Evolutionary conservation across 2,113 vertebrate genomes (phyloP), one percentile per base, ranked within the genome.

Genomic region (Aegithalos caudatus): DNA sequence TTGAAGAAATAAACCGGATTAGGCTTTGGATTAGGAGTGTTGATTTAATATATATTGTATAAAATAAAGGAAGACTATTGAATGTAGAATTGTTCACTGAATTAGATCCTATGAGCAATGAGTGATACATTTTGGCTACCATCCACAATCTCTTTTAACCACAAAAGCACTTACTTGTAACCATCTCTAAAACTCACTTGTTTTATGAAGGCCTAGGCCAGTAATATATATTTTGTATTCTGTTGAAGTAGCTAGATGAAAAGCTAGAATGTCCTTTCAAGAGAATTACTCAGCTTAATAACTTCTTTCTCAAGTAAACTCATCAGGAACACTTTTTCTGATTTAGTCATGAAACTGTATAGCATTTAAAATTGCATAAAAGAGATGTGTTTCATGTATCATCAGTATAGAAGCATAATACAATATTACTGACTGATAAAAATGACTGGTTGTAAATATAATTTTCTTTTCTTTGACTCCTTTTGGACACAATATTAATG

Each of bases 91-190:
- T 78, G 10, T 40, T 84, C 29, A 22, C 29, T 78, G 69, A 81
- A 84, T 91, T 84, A 87, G 38, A 45, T 66, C 23, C 45, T 65
- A 3, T 42, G 29, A 80, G 33, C 22, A 81, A 69, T 61, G 40
- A 73, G 45, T 29, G 78, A 58, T 81, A 73, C 16, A 44, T 50
- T 88, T 95, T 85, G 86, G 28, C 65, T 86, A 27, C 47, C 17
- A 65, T 73, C 50, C 89, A 94, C 83, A 73, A 73, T 86, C 58
- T 80, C 45, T 90, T 90, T 94, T 71, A 94, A 79, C 70, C 53
- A 60, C 44, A 83, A 87, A 84, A 87, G 38, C 22, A 48, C 29
- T 51, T 78, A 74, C 21, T 92, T 92, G 73, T 81, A 87, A 47
- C 84, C 18, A 81, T 83, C 47, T 83, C 37, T 84, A 84, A 78